Evolutionary conservation across 37 sponge, comb jelly and placozoan genomes (phyloP), one percentile per base, ranked within the genome.

Genomic region (Bolinopsis microptera): DNA sequence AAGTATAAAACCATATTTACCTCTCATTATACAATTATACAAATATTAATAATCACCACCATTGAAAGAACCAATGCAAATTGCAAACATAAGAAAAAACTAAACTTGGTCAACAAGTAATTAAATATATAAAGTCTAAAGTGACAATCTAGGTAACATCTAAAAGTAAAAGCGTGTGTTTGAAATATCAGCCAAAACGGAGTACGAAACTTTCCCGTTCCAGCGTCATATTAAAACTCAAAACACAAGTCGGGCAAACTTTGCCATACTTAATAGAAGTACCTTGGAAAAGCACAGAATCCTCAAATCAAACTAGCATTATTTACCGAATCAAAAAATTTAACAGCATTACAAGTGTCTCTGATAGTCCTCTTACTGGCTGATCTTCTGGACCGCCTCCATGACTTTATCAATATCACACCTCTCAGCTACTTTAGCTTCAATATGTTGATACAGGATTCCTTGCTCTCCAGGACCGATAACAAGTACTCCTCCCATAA

Each of bases 391-490:
- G 61, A 86, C 90, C 26, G 90, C 90, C 61, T 86, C 90, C 90
- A 86, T 41, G 18, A 86, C 90, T 3, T 86, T 18, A 5, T 39
- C 61, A 41, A 86, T 27, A 40, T 86, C 90, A 40, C 41, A 39
- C 30, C 90, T 18, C 1, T 41, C 48, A 13, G 38, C 90, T 26
- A 86, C 61, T 25, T 39, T 41, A 2, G 90, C 27, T 24, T 86
- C 90, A 1, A 86, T 35, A 40, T 86, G 90, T 38, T 86, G 48
- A 30, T 41, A 86, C 5, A 86, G 41, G 23, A 86, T 38, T 28
- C 90, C 90, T 30, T 86, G 90, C 9, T 86, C 90, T 8, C 90
- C 61, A 39, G 90, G 41, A 23, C 90, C 90, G n/a, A 86, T 48
- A 22, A 86, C 90, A 24, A 86, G 25, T 48, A 86, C 90, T 1